Evolutionary conservation across 1,140 invertebrate species (phyloP), one percentile per base, ranked within the genome.

Genomic region (Drosophila erecta): DNA sequence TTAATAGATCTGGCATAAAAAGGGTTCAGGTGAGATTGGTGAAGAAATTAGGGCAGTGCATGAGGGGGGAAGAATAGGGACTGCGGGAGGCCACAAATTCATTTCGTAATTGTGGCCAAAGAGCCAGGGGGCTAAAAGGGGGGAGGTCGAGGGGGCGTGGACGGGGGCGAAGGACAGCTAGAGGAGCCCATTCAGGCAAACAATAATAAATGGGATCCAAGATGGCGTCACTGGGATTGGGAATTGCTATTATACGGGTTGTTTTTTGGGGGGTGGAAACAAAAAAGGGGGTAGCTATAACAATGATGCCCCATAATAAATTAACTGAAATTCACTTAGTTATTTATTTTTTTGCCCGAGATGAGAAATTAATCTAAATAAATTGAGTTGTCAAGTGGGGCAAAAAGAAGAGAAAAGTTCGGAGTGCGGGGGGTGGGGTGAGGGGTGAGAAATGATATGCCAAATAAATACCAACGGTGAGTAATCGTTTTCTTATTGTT

Each of bases 361-460:
- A 71, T 86, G 61, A 85, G 80, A 91, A 90, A 92, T 91, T 92
- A 92, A 92, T 92, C 90, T 90, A 91, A 92, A 92, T 92, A 92
- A 92, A 92, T 92, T 92, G 90, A 92, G 90, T 92, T 92, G 90
- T 92, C 90, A 90, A 84, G 85, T 43, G 11, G 11, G 59, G 10
- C 11, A 56, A 47, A 30, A 12, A 35, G 15, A 35, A 38, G 24
- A 54, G 8, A 24, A 53, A 17, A n/a, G 8, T 4, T 15, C 24
- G 24, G 24, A 4, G 17, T 17, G 17, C 11, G 12, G 5, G 11
- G 12, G 14, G 10, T 17, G 12, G 35, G 12, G 14, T 10, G n/a
- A 14, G 41, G 35, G 43, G 12, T 57, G 40, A 71, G 51, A 70
- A 91, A 92, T 92, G 87, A 92, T 92, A 90, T 90, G 80, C 76